These are phyloP conservation scores for Mirza zaza DNA, from an alignment of 2,113 vertebrate species.

Conservation along the genomic window DNA sequence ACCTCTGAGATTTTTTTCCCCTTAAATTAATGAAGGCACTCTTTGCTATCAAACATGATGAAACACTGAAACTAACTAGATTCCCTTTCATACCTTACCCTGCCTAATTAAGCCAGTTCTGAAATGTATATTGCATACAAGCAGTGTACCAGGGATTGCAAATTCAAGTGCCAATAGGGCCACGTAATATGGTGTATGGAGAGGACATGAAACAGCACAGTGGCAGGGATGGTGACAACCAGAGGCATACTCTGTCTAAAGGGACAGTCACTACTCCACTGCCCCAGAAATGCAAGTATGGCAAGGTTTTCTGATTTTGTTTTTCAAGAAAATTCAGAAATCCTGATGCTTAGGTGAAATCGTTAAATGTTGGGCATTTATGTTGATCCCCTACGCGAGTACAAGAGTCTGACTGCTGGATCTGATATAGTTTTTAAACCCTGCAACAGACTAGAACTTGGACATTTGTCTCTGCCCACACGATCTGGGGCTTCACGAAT, in stretches of 20 bases:
- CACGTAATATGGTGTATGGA: accelerated
- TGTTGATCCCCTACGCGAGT: neutral
- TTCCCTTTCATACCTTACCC: neutral
- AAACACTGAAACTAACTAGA: neutral
- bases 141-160: no score
- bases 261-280: neutral
- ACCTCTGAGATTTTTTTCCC: neutral
- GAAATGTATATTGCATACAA: neutral
- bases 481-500: neutral
- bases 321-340: neutral
- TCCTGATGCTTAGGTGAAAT: neutral
- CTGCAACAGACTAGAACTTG: neutral
- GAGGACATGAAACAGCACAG: accelerated
- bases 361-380: neutral
- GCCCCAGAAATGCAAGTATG: neutral
- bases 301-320: neutral
- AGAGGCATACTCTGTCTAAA: neutral
- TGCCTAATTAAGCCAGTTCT: neutral
- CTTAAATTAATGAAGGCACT: neutral
- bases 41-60: neutral
- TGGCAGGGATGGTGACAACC: neutral
- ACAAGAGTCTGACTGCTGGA: neutral
- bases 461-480: neutral
- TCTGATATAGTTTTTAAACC: neutral
- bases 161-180: accelerated